Evolutionary conservation across 2,888 invertebrate species (phyloP).

Genomic region (Tubulanus polymorphus): DNA sequence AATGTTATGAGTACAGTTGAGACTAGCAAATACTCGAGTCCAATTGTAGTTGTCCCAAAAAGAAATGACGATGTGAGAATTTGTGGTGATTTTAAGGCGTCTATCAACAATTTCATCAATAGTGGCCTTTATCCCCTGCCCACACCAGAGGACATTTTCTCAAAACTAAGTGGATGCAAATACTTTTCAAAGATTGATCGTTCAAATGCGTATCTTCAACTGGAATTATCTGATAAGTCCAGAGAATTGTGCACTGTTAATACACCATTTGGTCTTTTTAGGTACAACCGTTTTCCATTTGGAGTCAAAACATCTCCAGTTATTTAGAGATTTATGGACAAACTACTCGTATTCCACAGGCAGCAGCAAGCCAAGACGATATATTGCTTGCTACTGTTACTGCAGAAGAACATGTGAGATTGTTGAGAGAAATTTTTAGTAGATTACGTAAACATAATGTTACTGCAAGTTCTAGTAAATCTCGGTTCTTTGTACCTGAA

Average conservation of each 20-base stretch:
- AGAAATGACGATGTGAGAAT: conserved; percentile 3
- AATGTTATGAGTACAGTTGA: background rate
- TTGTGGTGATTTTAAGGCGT: conserved; percentile 15
- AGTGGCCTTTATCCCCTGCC: conserved; percentile 11
- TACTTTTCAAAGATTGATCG: conserved; percentile 13
- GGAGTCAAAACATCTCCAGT: conserved; percentile 11
- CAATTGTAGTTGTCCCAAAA: conserved; percentile 14
- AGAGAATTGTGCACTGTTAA: conserved; percentile 6
- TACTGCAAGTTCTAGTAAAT: background rate
- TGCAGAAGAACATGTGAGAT: background rate
- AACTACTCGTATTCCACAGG: conserved; percentile 25
- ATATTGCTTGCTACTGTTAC: conserved; percentile 11
- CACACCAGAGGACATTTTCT: conserved; percentile 8
- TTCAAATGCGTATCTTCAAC: conserved; percentile 8
- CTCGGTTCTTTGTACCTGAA: background rate
- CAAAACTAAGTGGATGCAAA: conserved; percentile 4
- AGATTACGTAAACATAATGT: conserved; percentile 1
- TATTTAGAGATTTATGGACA: conserved; percentile 31
- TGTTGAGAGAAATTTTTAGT: conserved; percentile 5
- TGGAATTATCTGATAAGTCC: conserved; percentile 13
- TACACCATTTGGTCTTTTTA: conserved; percentile 11
- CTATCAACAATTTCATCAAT: conserved; percentile 6
- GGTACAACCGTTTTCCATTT: conserved; percentile 2
- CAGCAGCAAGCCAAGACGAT: conserved; percentile 19
- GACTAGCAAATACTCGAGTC: conserved; percentile 9